Base-by-base conservation (phyloP, 2,797 vertebrate species). In the Telmatherina bonti region DNA sequence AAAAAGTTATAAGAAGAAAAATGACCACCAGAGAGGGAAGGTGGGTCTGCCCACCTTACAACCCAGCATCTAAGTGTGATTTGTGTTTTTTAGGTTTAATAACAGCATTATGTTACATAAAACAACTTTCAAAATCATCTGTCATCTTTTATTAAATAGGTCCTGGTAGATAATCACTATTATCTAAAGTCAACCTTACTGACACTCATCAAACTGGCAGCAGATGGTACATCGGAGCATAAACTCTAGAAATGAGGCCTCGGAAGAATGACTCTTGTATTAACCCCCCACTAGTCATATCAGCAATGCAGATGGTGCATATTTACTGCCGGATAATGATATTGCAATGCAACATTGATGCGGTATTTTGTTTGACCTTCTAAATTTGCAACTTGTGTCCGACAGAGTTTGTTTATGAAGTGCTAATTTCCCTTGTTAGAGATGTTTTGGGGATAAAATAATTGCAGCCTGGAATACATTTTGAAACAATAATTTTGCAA, bases 391-490 rank as follows among this genome's bases (percentile, higher is more conserved):
- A 33, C 22, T 27, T 53, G 51, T 29, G 51, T 16, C 13, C 26
- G 30, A 3, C 20, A 31, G 43, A 55, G 22, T 30, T 10, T 55
- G 52, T 18, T 45, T 47, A 66, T 0, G 0, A n/a, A 15, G 2
- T 59, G n/a, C 22, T 72, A 33, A 31, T 26, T 58, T 26, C 6
- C 36, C 18, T 16, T 5, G 2, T 27, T 13, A 53, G 51, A 53
- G 15, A 54, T 54, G 49, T 54, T 60, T 61, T 15, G 45, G 27
- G 26, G 56, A 16, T 26, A 49, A 57, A 26, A 47, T 43, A 66
- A 45, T 24, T 30, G 22, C 29, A 35, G 18, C 12, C 36, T 66
- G 55, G 62, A 47, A 18, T 15, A 33, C 1, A 5, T 72, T 26
- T 35, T 29, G 20, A 10, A 41, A 18, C 36, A 2, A 27, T 26